Conservation (phyloP, 1,140 invertebrate species). For the Lineus longissimus region DNA sequence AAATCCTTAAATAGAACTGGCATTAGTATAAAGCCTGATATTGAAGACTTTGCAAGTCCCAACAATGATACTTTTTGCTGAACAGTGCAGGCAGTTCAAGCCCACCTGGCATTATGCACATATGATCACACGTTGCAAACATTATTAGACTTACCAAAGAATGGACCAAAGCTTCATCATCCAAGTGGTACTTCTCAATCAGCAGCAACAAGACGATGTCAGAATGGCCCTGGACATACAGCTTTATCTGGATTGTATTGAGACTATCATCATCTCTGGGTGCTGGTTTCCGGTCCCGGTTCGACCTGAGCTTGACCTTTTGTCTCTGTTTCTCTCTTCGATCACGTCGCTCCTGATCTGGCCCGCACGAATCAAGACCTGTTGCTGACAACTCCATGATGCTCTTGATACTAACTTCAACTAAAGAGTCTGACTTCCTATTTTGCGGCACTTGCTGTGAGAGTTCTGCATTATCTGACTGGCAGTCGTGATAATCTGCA, state of each 20-base stretch:
- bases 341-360: not conserved
- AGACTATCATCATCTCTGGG: not conserved
- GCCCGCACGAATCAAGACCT: not conserved
- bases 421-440: too few species aligned
- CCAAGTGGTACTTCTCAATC: constrained; percentile 16
- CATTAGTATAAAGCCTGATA: not conserved
- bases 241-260: constrained; percentile 16
- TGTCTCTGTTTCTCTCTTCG: not conserved
- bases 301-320: not conserved
- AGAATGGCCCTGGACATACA: constrained; percentile 38
- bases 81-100: too few species aligned
- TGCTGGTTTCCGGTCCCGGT: not conserved
- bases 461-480: not conserved
- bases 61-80: too few species aligned
- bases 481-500: not conserved
- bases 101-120: too few species aligned
- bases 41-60: not conserved
- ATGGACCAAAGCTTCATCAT: constrained; percentile 17
- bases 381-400: not conserved
- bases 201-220: constrained; percentile 33
- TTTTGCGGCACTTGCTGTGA: too few species aligned
- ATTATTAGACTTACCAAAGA: constrained; percentile 27
- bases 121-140: too few species aligned
- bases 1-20: not conserved
- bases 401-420: too few species aligned